Percentiles rank a stretch among this genome's conserved stretches.
Conservation (phyloP, 2,888 invertebrate genomes). For the Clitarchus hookeri region DNA sequence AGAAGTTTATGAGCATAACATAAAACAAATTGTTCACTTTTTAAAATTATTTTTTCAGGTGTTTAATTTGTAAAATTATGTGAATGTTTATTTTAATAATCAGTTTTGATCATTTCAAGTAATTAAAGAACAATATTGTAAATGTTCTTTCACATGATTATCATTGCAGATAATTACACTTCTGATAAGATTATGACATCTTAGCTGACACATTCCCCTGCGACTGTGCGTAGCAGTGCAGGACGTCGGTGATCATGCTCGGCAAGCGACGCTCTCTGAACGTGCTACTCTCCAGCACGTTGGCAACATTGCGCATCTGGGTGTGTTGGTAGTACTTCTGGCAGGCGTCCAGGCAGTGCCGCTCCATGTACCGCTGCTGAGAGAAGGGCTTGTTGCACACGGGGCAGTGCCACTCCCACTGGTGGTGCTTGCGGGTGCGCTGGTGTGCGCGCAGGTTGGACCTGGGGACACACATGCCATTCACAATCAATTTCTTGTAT, state of each 20-base stretch:
- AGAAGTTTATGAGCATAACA: too few relatives aligned
- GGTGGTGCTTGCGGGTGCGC: slow-evolving; percentile 70
- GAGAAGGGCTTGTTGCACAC: slow-evolving; percentile 72
- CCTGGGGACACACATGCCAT: slow-evolving; percentile 51
- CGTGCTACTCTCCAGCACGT: not conserved
- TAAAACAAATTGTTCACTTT: too few relatives aligned
- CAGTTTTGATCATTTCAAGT: too few relatives aligned
- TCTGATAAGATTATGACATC: not conserved
- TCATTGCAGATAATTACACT: too few relatives aligned
- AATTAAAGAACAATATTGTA: too few relatives aligned
- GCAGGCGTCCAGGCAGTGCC: slow-evolving; percentile 68
- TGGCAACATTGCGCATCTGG: not conserved
- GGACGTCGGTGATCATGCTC: not conserved
- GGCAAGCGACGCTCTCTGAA: not conserved
- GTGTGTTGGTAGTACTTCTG: slow-evolving; percentile 59
- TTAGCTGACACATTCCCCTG: not conserved
- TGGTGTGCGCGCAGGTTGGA: slow-evolving; percentile 75
- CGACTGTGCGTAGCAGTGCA: not conserved
- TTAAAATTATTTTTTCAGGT: too few relatives aligned
- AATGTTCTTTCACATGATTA: too few relatives aligned
- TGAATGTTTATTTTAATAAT: too few relatives aligned
- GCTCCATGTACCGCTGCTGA: slow-evolving; percentile 66
- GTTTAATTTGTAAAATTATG: too few relatives aligned
- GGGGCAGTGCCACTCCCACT: slow-evolving; percentile 69
- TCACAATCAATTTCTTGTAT: not conserved